Percentiles rank a stretch among this genome's conserved stretches.
These are phyloP conservation scores for Babyrousa celebensis DNA, from an alignment of 2,797 vertebrate genomes.

Conservation along the genomic window DNA sequence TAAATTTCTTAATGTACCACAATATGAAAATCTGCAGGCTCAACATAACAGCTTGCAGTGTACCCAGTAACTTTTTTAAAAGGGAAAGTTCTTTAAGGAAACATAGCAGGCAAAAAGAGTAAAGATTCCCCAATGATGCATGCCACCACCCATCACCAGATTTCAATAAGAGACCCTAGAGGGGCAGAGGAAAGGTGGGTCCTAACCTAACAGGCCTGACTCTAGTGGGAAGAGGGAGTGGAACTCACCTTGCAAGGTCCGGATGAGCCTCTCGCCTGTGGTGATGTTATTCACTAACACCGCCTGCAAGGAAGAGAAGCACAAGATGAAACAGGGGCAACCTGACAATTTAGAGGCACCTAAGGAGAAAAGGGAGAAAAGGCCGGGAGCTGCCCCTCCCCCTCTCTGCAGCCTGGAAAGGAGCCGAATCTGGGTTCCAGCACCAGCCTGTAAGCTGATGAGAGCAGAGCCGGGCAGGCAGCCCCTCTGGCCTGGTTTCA, in stretches of 20 bases:
- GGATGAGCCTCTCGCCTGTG: constrained; percentile 87
- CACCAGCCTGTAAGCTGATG: not conserved
- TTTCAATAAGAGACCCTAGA: not conserved
- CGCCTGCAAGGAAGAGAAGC: constrained; percentile 87
- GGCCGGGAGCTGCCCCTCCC: not conserved
- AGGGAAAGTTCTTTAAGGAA: not conserved
- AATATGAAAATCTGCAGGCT: not conserved
- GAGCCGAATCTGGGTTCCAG: not conserved
- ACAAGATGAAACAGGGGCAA: not conserved
- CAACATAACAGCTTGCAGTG: not conserved
- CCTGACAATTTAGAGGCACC: not conserved
- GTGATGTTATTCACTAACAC: constrained; percentile 90
- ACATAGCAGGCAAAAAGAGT: not conserved
- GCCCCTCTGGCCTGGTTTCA: not conserved
- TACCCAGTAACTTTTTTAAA: not conserved
- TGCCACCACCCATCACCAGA: not conserved
- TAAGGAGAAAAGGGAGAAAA: not conserved
- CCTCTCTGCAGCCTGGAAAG: not conserved
- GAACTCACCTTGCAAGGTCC: constrained; percentile 89
- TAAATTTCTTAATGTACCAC: not conserved
- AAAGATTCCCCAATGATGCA: not conserved
- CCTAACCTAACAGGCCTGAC: not conserved
- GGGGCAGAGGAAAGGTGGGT: not conserved
- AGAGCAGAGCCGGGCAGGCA: rapidly evolving
- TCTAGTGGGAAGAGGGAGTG: rapidly evolving